phyloP scores from a whole-genome alignment of 2,797 vertebrate genomes.

The Manis javanica region DNA sequence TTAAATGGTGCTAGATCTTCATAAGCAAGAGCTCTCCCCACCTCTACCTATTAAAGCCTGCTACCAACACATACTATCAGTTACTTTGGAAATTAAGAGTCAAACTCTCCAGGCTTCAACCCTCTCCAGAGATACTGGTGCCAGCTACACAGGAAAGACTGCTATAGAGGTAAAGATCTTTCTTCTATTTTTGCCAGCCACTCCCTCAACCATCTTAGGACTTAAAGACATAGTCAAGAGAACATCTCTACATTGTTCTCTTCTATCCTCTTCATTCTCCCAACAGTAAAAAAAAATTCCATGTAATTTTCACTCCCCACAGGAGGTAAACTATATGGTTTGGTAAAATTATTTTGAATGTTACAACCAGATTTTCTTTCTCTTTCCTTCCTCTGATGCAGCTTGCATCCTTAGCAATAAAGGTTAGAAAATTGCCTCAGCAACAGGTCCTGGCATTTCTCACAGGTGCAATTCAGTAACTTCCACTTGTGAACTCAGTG shows the following conservation, averaged over 20 bases:
- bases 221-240: not conserved
- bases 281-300: not conserved
- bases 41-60: too few relatives aligned
- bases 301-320: not conserved
- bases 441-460: not conserved
- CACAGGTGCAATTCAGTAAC: not conserved
- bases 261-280: not conserved
- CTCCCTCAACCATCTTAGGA: not conserved
- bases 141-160: not conserved
- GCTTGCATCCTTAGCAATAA: not conserved
- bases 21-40: too few relatives aligned
- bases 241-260: not conserved
- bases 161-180: not conserved
- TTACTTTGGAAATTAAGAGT: too few relatives aligned
- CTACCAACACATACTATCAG: too few relatives aligned
- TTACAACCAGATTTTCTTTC: not conserved
- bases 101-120: too few relatives aligned
- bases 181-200: not conserved
- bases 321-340: not conserved
- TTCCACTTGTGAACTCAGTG: not conserved
- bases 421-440: constrained; percentile 2
- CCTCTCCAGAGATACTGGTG: not conserved
- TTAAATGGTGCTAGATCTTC: too few relatives aligned
- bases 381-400: not conserved
- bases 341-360: not conserved